Conservation (phyloP, 2,797 vertebrate genomes). For the Megalops cyprinoides region DNA sequence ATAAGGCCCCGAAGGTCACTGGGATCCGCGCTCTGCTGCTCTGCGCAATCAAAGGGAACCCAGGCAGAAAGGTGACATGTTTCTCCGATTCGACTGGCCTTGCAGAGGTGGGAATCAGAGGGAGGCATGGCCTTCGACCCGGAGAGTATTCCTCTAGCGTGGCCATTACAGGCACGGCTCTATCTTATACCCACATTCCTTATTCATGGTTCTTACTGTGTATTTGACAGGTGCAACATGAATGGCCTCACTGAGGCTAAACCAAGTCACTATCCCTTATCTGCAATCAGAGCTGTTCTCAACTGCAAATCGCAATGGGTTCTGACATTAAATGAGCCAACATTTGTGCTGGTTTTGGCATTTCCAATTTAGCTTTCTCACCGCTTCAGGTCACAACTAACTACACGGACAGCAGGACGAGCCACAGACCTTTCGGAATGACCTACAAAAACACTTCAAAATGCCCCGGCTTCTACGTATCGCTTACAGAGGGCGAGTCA, state of each 20-base stretch:
- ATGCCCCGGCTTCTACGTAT: background rate
- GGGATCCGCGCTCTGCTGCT: background rate
- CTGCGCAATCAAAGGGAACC: background rate
- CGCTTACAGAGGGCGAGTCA: background rate
- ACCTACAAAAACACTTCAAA: background rate
- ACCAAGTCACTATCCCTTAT: background rate
- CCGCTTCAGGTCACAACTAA: too few species aligned
- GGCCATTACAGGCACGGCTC: background rate
- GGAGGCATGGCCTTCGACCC: background rate
- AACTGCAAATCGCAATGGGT: background rate
- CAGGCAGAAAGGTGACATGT: background rate
- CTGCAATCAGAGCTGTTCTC: background rate
- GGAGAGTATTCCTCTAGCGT: constrained; percentile 18
- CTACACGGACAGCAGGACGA: too few species aligned
- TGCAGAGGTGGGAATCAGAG: background rate
- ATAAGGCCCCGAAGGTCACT: background rate
- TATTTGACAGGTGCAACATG: background rate
- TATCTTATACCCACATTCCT: constrained; percentile 10
- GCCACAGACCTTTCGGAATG: too few species aligned
- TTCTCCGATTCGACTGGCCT: constrained; percentile 18
- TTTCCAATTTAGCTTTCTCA: background rate
- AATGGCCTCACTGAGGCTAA: background rate
- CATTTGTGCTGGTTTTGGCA: background rate
- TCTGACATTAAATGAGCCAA: background rate
- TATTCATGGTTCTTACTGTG: background rate